Base-by-base conservation (phyloP, 2,113 vertebrate genomes). In the Poecile atricapillus region DNA sequence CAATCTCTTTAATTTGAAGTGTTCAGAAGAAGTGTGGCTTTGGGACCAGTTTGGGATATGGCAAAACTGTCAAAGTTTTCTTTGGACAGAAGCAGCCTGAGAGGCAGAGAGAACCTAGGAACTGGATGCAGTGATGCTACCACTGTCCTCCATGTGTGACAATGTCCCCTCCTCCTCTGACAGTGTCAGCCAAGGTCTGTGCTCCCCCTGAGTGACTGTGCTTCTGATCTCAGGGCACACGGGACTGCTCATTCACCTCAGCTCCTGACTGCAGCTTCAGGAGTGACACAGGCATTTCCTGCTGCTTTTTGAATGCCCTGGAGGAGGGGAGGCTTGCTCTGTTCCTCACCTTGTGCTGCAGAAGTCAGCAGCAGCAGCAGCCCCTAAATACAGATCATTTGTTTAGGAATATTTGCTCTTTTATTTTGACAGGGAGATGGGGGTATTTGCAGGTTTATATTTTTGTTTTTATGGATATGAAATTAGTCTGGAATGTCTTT, bases 201-300 rank as follows among this genome's bases (percentile, higher is more conserved):
- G n/a, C 56, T 70, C 46, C 50, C 33, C 27, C 39, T 4, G 20
- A 25, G 5, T 28, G 31, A 10, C 25, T 41, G 13, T 7, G 22
- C 28, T 56, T 19, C 82, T 67, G 44, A 37, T 44, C 31, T 55
- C 4, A 4, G 24, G 18, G 15, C 3, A 8, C 74, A 30, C 0
- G 13, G 15, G 11, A 33, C 25, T 16, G 0, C 18, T 64, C 41
- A 9, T 43, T 22, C 46, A 53, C 1, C 47, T 67, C 7, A 1
- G 6, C 28, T 46, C 35, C 60, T 59, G 33, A 5, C 3, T 47
- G n/a, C 31, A 65, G 5, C 31, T 39, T 30, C 59, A 56, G 44
- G 1, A 58, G 46, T 1, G 12, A 56, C 70, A 81, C 21, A 35
- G 69, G 8, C 0, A 0, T 30, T 58, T 83, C 71, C 62, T 47